Percentiles rank a stretch among this genome's conserved stretches.
phyloP scores from a whole-genome alignment of 1,140 invertebrate genomes.

The Pachyrhynchus sulphureomaculatus region DNA sequence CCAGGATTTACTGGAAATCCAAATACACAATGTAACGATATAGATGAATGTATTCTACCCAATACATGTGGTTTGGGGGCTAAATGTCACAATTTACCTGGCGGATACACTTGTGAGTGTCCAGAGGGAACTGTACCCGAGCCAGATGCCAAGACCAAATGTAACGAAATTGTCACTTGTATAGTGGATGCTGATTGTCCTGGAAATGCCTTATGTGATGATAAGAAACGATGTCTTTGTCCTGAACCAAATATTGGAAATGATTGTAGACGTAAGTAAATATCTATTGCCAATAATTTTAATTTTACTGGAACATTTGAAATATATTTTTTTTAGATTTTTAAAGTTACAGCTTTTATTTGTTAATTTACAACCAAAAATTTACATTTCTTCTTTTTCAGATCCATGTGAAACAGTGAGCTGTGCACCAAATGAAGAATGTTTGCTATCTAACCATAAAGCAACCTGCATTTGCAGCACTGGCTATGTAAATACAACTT shows the following conservation, averaged over 20 bases:
- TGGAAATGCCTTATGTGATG: slow-evolving; percentile 84
- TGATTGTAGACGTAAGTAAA: slow-evolving; percentile 80
- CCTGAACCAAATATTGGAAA: slow-evolving; percentile 89
- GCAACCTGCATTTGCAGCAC: slow-evolving; percentile 80
- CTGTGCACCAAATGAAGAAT: slow-evolving; percentile 86
- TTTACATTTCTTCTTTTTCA: slow-evolving; percentile 48
- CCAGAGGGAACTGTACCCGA: slow-evolving; percentile 78
- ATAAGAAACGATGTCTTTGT: slow-evolving; percentile 75
- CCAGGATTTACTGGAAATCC: slow-evolving; percentile 79
- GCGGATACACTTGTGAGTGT: slow-evolving; percentile 77
- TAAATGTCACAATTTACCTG: slow-evolving; percentile 74
- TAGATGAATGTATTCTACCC: slow-evolving; percentile 75
- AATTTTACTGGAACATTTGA: too few species aligned
- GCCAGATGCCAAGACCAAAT: slow-evolving; percentile 76
- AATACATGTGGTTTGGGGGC: slow-evolving; percentile 76
- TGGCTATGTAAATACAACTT: slow-evolving; percentile 72
- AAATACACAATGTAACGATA: slow-evolving; percentile 73
- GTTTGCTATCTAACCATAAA: slow-evolving; percentile 79
- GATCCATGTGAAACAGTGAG: slow-evolving; percentile 86
- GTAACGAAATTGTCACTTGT: slow-evolving; percentile 78
- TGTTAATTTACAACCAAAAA: too few species aligned
- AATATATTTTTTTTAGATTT: too few species aligned
- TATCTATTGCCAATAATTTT: background rate
- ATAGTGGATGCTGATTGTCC: slow-evolving; percentile 75
- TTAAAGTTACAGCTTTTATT: too few species aligned